Conservation (phyloP, 2,888 invertebrate genomes). For the Cremastobaeus sp. region DNA sequence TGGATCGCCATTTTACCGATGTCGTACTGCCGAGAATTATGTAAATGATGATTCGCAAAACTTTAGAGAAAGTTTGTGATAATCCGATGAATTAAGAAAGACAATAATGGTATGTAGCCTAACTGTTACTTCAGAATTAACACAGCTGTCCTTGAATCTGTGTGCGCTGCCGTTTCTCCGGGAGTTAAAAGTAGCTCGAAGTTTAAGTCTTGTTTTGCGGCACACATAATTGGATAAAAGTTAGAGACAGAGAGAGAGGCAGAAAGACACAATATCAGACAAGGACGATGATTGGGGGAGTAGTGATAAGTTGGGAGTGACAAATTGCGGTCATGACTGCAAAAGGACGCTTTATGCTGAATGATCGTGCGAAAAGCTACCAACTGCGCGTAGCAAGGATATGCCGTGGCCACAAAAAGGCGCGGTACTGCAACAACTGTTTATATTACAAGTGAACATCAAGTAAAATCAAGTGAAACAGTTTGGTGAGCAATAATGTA, state of each 20-base stretch:
- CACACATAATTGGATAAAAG: constrained; percentile 31
- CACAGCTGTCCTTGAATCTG: constrained; percentile 35
- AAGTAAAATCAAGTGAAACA: constrained; percentile 15
- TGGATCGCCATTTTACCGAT: constrained; percentile 24
- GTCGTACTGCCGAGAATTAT: constrained; percentile 32
- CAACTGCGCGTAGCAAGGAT: constrained; percentile 31
- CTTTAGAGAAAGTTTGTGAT: constrained; percentile 41
- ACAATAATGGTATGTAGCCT: constrained; percentile 28
- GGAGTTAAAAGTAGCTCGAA: constrained; percentile 4
- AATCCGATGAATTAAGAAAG: constrained; percentile 42
- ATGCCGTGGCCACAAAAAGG: constrained; percentile 56
- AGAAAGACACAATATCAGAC: constrained; percentile 14
- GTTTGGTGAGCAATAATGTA: constrained; percentile 31
- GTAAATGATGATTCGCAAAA: constrained; percentile 34
- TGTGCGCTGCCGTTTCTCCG: constrained; percentile 16
- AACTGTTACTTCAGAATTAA: constrained; percentile 55
- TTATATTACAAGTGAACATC: constrained; percentile 24
- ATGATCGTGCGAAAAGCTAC: constrained; percentile 60
- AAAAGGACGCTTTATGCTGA: constrained; percentile 52
- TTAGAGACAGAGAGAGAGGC: constrained; percentile 26
- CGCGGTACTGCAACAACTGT: constrained; percentile 50
- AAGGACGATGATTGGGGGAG: constrained; percentile 1
- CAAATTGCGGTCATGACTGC: constrained; percentile 36
- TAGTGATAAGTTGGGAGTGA: neutral
- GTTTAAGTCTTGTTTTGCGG: constrained; percentile 5